Evolutionary conservation across 2,888 invertebrate species (phyloP), one percentile per base, ranked within the genome.

Genomic region (Phrixothrix hirtus): DNA sequence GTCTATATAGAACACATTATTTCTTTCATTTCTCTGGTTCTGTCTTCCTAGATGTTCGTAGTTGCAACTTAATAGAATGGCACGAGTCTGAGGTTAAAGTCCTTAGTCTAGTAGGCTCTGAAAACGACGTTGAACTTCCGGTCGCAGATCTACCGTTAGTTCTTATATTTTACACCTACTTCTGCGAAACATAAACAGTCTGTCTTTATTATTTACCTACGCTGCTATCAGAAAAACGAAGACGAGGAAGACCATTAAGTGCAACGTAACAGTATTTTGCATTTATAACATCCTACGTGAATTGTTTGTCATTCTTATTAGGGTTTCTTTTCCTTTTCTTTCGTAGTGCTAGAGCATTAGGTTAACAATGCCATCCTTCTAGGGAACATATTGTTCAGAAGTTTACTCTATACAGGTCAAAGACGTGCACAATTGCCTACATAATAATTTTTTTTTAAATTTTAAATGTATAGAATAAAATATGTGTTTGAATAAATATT

Each of bases 61-160:
- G 29, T 37, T 41, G 37, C 38, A 36, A 46, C 36, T 53, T 50
- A 42, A 43, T 52, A 52, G 56, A 58, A 58, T 58, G 56, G 59
- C 59, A 59, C 57, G 58, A 53, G 54, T 53, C 62, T 57, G 71
- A 73, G 73, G 73, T 73, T 73, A 73, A 73, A 73, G 72, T 72
- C 73, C 72, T 73, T 71, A 68, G 66, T 72, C 72, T 72, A 73
- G 69, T 69, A 71, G 69, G 69, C 68, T 68, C 68, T 66, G 66
- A 63, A 67, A 67, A 70, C 66, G 65, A 68, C 71, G 67, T 65
- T 70, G 65, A 69, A 73, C 72, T 73, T 74, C 73, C 74, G 72
- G 72, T 73, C 70, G 71, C 71, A 57, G 64, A 67, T 65, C 62
- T 66, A 73, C 74, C 74, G 74, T 74, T 74, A 74, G 62, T 50